phyloP scores from a whole-genome alignment of 2,888 invertebrate genomes.

The Scaeva pyrastri region DNA sequence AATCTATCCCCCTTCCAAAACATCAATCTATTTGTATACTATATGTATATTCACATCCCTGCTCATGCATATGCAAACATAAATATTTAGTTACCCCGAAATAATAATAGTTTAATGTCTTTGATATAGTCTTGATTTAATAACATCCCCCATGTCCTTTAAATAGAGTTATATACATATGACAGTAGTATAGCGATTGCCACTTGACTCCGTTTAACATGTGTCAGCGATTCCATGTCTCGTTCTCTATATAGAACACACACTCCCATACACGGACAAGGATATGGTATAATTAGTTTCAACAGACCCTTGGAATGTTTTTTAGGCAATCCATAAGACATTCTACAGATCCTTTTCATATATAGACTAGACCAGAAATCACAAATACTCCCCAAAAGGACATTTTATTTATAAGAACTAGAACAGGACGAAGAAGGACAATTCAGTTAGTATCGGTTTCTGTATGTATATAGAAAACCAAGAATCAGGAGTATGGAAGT shows the following conservation, averaged over 20 bases:
- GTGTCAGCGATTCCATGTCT: conserved; percentile 82
- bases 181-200: conserved; percentile 77
- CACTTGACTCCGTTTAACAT: conserved; percentile 82
- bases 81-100: conserved; percentile 78
- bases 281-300: conserved; percentile 66
- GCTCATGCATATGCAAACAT: conserved; percentile 80
- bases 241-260: conserved; percentile 7
- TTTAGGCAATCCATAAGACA: conserved; percentile 27
- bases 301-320: conserved; percentile 34
- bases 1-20: conserved; percentile 2
- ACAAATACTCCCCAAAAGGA: conserved; percentile 30
- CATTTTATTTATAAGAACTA: conserved; percentile 58
- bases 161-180: background rate
- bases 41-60: conserved; percentile 35
- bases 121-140: conserved; percentile 80
- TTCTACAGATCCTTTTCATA: conserved; percentile 29
- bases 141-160: conserved; percentile 62
- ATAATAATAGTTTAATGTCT: conserved; percentile 79
- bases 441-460: conserved; percentile 7
- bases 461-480: background rate
- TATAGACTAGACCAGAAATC: conserved; percentile 33
- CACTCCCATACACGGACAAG: conserved; percentile 19
- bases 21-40: too few relatives aligned
- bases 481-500: conserved; percentile 31
- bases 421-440: conserved; percentile 64